Percentiles rank a stretch among this genome's conserved stretches.
phyloP scores from a whole-genome alignment of 2,797 vertebrate genomes.

The Carapus acus region DNA sequence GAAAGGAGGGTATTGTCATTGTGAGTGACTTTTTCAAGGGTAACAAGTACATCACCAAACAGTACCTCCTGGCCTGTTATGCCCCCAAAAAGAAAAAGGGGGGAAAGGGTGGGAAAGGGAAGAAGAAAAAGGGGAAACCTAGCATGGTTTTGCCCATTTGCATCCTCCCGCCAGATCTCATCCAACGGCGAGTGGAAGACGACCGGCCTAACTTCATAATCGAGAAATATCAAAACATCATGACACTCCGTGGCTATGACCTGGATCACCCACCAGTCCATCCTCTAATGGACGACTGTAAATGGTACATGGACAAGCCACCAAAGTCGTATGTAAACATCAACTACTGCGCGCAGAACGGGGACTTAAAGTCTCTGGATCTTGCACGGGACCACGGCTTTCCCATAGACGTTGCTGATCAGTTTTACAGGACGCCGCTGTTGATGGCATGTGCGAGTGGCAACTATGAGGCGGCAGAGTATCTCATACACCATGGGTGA shows the following conservation, averaged over 20 bases:
- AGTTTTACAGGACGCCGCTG: constrained; percentile 87
- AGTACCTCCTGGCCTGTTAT: constrained; percentile 75
- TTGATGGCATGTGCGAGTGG: constrained; percentile 84
- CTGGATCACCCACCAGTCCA: constrained; percentile 73
- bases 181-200: constrained; percentile 65
- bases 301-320: constrained; percentile 82
- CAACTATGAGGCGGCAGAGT: constrained; percentile 75
- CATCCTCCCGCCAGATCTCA: constrained; percentile 57
- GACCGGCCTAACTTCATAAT: constrained; percentile 81
- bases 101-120: constrained; percentile 68
- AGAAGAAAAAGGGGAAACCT: constrained; percentile 60
- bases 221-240: constrained; percentile 67
- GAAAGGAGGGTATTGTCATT: constrained; percentile 60
- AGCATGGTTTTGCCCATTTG: constrained; percentile 80
- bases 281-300: constrained; percentile 83
- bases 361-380: constrained; percentile 82
- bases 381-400: constrained; percentile 80
- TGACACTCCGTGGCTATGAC: constrained; percentile 67
- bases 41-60: constrained; percentile 77
- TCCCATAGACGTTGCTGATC: constrained; percentile 81
- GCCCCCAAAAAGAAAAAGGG: constrained; percentile 76
- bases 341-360: constrained; percentile 77
- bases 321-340: constrained; percentile 73
- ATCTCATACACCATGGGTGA: constrained; percentile 83
- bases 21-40: constrained; percentile 84